Evolutionary conservation across 35 echinoderm and acorn worm genomes (phyloP), one percentile per base, ranked within the genome.

Genomic region (Heliocidaris erythrogramma): DNA sequence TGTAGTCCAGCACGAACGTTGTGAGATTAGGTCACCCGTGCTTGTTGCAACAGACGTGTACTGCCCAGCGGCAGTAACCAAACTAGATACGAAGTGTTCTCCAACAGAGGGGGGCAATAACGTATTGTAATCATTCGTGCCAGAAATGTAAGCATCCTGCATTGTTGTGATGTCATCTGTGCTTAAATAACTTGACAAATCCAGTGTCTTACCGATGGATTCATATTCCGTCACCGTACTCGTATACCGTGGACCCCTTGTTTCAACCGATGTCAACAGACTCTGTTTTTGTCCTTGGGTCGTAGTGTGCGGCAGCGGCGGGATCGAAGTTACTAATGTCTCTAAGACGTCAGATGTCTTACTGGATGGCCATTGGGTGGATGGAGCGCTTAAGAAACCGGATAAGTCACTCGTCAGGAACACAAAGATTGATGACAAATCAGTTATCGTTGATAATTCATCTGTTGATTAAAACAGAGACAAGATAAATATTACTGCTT

Each of bases 371-470:
- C 91, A 27, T 4, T 59, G 30, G 10, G 65, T 21, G 65, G 17
- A 78, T 78, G 65, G 65, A 27, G 21, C n/a, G 17, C 21, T 27
- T 78, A 78, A n/a, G 65, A 78, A 78, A 2, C 65, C 27, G 65
- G 65, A n/a, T n/a, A 78, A 24, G 65, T 78, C 65, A 78, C 65
- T 78, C 65, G 65, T 78, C 27, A 78, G 65, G 21, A 78, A 78
- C 65, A 78, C 21, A 78, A 78, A 27, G 27, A 78, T 18, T 27
- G 65, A 78, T 24, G 65, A 78, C 5, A 78, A 27, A 21, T 78
- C 65, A 78, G 65, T 78, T 78, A 78, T 78, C 65, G 65, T 78
- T 29, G 65, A 78, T 78, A 78, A n/a, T 24, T 78, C 65, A 78
- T 78, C 65, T 78, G 65, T 78, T 3, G 65, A 78, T 78, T 42